Base-by-base conservation (phyloP, 2,113 vertebrate genomes). In the Pseudopipra pipra region DNA sequence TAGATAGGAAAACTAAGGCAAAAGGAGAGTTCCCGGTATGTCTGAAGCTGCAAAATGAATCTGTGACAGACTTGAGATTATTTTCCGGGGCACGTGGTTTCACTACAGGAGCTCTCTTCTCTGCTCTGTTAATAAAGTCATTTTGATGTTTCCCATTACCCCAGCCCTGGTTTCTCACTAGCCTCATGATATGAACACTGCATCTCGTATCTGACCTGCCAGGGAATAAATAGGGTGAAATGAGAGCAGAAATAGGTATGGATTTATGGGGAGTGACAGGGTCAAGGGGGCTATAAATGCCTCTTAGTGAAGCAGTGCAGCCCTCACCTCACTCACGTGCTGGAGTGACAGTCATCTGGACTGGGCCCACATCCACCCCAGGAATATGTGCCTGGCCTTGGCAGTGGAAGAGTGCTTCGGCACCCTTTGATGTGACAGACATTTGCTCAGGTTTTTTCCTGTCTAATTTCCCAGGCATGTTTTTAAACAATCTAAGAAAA, bases 191-290 rank as follows among this genome's bases (percentile, higher is more conserved):
- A 72, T 41, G 83, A 96, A 71, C 73, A 81, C 55, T 65, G 47
- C 5, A n/a, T 78, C 90, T 91, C 68, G 77, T 84, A 80, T 55
- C 90, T 93, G 85, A 84, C 88, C 88, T 90, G 76, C 51, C 83
- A 83, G 73, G 47, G 72, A 88, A 75, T 65, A 95, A 97, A 70
- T 37, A 92, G 83, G 78, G 76, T 92, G 65, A 86, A 86, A 96
- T 75, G 75, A 95, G 93, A 90, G 76, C 79, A 93, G 72, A 78
- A 91, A 94, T 94, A 77, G 68, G 52, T 86, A 92, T 67, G 88
- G 92, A 94, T 96, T 95, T 90, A 94, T 68, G 47, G 79, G 90
- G 76, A 86, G 79, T 62, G 90, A 84, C 65, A 86, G 88, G 96
- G 88, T 94, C 90, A 96, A 95, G 72, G 89, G 82, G 80, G 70